A percentile compares a stretch with the other conserved stretches of the same genome.
Evolutionary conservation across 1,140 invertebrate genomes (phyloP).

Genomic region (Drosophila kurseongensis): DNA sequence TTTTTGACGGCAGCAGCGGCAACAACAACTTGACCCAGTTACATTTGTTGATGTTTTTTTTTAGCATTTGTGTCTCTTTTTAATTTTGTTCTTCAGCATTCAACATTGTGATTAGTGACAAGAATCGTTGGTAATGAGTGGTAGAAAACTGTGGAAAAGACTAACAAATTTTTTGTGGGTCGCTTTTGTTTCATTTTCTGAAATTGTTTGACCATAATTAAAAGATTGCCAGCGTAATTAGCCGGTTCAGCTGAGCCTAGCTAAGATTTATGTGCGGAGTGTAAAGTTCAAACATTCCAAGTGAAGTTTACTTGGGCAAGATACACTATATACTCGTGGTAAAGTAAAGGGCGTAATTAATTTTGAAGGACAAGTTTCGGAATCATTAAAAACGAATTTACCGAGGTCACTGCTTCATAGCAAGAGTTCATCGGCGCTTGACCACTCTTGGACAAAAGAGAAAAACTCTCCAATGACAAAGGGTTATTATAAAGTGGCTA

Average conservation of each 20-base stretch:
- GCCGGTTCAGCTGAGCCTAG: constrained; percentile 38
- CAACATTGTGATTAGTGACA: constrained; percentile 72
- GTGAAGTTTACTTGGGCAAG: constrained; percentile 5
- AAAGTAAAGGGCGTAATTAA: constrained; percentile 53
- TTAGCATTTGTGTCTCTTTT: constrained; percentile 42
- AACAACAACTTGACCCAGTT: constrained; percentile 72
- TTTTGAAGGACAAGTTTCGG: constrained; percentile 49
- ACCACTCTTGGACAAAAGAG: constrained; percentile 10
- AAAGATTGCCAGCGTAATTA: constrained; percentile 73
- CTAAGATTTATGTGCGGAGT: constrained; percentile 42
- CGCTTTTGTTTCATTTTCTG: constrained; percentile 54
- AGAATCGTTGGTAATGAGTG: constrained; percentile 71
- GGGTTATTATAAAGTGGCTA: not conserved
- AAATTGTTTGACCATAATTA: constrained; percentile 69
- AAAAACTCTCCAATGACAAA: constrained; percentile 6
- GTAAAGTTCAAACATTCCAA: constrained; percentile 44
- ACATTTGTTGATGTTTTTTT: constrained; percentile 71
- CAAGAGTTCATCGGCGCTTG: constrained; percentile 33
- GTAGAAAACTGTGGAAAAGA: constrained; percentile 31
- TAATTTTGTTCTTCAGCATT: constrained; percentile 64
- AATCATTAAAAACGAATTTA: constrained; percentile 53
- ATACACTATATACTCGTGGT: constrained; percentile 5
- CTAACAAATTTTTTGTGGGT: constrained; percentile 47
- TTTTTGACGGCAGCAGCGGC: constrained; percentile 22
- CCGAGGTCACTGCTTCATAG: constrained; percentile 33